Base-by-base conservation (phyloP, 1,140 invertebrate species). In the Heliothis virescens region DNA sequence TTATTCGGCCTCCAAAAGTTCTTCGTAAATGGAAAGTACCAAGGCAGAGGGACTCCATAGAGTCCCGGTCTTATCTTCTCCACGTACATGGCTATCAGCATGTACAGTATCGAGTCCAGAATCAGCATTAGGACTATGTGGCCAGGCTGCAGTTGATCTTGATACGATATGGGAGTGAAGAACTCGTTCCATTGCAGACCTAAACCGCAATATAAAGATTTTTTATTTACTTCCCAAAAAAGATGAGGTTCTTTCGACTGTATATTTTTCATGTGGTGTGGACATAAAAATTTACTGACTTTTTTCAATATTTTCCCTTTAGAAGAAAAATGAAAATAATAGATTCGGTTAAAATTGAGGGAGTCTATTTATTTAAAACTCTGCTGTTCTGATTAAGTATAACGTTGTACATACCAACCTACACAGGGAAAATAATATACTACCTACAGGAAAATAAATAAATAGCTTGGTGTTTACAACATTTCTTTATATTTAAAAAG, bases 121-220 rank as follows among this genome's bases (percentile, higher is more conserved):
- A 97, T 84, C 80, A 98, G 88, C 95, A 98, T 96, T 0, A 96
- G 80, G 26, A 97, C 95, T 1, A 97, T 93, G 74, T 96, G 92
- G 0, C 96, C 96, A 77, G 98, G 93, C 63, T 95, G 96, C 59
- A 98, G 96, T 3, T 95, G 93, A 89, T 98, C 97, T 86, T 97
- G 97, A 26, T 96, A 96, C 0, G 97, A 95, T 0, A 97, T 95
- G 0, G 96, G 95, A 0, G 89, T 92, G 75, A 95, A 96, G 5
- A 98, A 93, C 81, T 97, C 97, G 41, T 91, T 84, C 97, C 98
- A 98, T 87, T 98, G 97, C 16, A 97, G 90, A 50, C 97, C 97
- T 95, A 81, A 16, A 60, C 2, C 52, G 15, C 1, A 79, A 78
- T 26, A 57, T 72, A 53, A 29, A 16, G 9, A 16, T 18, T 71